Conservation (phyloP, 2,797 vertebrate species). For the Sphaeramia orbicularis region DNA sequence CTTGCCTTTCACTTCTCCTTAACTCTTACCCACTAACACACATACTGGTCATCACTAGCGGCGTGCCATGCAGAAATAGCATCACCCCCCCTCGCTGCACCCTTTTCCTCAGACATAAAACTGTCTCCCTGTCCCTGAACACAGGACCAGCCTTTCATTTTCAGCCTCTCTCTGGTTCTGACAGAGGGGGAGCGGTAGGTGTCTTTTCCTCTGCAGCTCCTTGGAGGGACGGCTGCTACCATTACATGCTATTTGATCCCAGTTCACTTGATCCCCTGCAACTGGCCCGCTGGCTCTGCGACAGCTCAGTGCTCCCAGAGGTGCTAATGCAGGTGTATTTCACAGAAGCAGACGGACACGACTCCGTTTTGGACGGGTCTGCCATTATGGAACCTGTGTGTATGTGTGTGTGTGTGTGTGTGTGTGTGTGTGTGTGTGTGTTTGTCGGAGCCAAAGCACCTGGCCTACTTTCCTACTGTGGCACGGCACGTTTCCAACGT, state of each 20-base stretch:
- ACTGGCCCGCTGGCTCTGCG: constrained; percentile 16
- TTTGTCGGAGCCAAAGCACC: constrained; percentile 53
- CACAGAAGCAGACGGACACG: constrained; percentile 39
- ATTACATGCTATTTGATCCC: constrained; percentile 70
- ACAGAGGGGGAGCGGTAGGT: constrained; percentile 40
- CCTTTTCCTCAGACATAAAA: constrained; percentile 59
- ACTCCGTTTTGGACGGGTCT: neutral
- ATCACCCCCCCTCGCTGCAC: constrained; percentile 23
- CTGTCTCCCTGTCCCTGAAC: constrained; percentile 62
- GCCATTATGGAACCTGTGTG: constrained; percentile 24
- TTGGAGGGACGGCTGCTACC: constrained; percentile 47
- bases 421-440: constrained; percentile 26
- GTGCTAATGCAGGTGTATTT: constrained; percentile 80
- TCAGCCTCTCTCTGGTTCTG: too few species aligned
- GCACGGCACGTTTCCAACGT: constrained; percentile 31
- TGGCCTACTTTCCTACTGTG: constrained; percentile 64
- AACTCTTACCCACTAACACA: constrained; percentile 76
- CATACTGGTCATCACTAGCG: constrained; percentile 67
- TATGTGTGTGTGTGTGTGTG: constrained; percentile 31
- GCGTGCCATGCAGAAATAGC: constrained; percentile 74
- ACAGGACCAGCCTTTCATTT: too few species aligned
- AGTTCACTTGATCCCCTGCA: constrained; percentile 59
- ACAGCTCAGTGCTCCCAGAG: constrained; percentile 45
- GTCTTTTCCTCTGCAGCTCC: constrained; percentile 40
- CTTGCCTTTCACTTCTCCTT: constrained; percentile 73